A percentile compares a stretch with the other conserved stretches of the same genome.
phyloP scores from a whole-genome alignment of 2,113 vertebrate species.

The Dicentrarchus labrax region DNA sequence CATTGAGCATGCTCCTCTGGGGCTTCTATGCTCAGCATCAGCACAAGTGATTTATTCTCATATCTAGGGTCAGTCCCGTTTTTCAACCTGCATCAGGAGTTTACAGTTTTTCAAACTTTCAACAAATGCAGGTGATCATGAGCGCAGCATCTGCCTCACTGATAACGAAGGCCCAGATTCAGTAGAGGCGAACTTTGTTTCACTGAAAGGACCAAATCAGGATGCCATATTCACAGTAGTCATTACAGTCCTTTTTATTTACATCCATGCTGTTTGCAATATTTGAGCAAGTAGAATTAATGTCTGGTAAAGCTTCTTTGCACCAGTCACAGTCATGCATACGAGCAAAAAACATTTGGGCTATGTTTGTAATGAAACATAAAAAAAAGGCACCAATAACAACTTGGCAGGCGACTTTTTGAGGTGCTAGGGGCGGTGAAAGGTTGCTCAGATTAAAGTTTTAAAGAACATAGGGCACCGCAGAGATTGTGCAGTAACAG shows the following conservation, averaged over 20 bases:
- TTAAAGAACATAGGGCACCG: not conserved
- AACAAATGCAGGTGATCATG: conserved; percentile 42
- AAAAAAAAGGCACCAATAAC: not conserved
- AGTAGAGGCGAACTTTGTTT: not conserved
- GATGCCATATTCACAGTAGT: not conserved
- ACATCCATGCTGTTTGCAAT: conserved; percentile 8
- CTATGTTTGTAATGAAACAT: not conserved
- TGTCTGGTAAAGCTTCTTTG: not conserved
- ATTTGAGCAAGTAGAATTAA: not conserved
- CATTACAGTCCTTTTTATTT: not conserved
- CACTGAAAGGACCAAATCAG: conserved; percentile 6
- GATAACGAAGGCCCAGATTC: conserved; percentile 31
- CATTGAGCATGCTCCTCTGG: conserved; percentile 58
- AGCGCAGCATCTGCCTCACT: conserved; percentile 13
- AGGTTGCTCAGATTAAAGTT: not conserved
- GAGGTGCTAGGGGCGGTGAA: not conserved
- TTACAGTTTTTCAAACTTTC: conserved; percentile 37
- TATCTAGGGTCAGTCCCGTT: conserved; percentile 27
- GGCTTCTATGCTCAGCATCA: conserved; percentile 50
- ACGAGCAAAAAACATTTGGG: not conserved
- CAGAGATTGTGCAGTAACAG: not conserved
- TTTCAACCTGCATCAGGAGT: conserved; percentile 36
- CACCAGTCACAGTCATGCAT: not conserved
- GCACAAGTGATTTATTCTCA: conserved; percentile 51
- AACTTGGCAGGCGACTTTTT: not conserved